Evolutionary conservation across 2,113 vertebrate species (phyloP).

Genomic region (Porphyrio hochstetteri): DNA sequence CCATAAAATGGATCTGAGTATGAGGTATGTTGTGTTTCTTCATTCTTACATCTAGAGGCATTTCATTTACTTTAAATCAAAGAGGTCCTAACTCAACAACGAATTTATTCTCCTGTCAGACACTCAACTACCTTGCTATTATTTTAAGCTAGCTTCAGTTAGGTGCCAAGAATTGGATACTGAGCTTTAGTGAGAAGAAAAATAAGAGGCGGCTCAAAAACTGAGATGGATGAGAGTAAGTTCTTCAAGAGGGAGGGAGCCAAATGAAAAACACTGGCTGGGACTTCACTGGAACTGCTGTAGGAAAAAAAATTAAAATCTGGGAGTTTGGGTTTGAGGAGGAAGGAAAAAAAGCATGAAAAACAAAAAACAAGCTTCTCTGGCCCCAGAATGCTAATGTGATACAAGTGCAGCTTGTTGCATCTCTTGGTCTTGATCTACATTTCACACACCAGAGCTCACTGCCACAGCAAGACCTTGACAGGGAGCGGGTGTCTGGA

Average conservation of each 20-base stretch:
- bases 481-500: background rate
- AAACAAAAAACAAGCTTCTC: background rate
- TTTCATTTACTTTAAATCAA: slow-evolving; percentile 32
- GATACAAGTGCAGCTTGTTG: background rate
- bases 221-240: background rate
- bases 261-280: background rate
- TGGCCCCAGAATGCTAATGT: background rate
- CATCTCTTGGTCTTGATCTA: background rate
- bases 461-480: background rate
- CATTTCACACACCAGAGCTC: background rate
- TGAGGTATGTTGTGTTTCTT: background rate
- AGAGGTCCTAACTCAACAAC: background rate
- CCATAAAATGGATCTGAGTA: background rate
- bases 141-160: background rate
- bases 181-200: background rate
- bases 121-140: background rate
- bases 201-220: background rate
- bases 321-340: background rate
- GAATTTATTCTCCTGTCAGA: slow-evolving; percentile 1
- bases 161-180: background rate
- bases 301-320: background rate
- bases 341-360: background rate
- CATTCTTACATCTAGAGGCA: background rate
- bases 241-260: no score
- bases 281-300: background rate